Evolutionary conservation across 2,797 vertebrate genomes (phyloP), one percentile per base, ranked within the genome.

Genomic region (Phataginus tetradactyla): DNA sequence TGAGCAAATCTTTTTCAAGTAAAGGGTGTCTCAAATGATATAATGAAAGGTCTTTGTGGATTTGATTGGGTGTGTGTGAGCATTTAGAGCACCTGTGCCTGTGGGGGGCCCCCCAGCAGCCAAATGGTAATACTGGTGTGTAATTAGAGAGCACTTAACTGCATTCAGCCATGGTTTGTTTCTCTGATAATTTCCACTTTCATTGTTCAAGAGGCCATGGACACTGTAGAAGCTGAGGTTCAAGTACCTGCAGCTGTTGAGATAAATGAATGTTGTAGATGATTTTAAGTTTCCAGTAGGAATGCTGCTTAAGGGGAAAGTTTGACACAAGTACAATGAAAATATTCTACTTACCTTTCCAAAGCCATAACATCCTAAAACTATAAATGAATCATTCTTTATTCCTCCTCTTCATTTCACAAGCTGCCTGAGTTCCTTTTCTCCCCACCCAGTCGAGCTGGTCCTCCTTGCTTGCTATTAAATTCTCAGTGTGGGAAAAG

Each of bases 171-270:
- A 86, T 53, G 68, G 91, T 97, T 97, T 97, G 95, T 94, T 98
- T 97, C 97, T 96, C 93, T 89, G 91, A 97, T 98, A 97, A 98
- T 98, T 98, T 98, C 96, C 96, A 97, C 97, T 97, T 93, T 93
- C 97, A 94, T 95, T 98, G 90, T 96, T 95, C 9, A 39, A 98
- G 94, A 97, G 97, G 94, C 98, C 96, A 49, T 81, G 98, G 98
- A 95, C 96, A 94, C 81, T 88, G 94, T 88, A 93, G 91, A 96
- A 97, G 92, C 88, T 95, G 98, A 72, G 89, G 94, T 94, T 98
- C 96, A 97, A 98, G 98, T 86, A 98, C 96, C 98, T 98, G 91
- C 98, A 98, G 98, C 98, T 98, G 98, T 87, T 96, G 98, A 98
- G 98, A 86, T 91, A 96, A 98, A 91, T 96, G 81, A 98, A 81